These are phyloP conservation scores for Genyomyrus donnyi DNA, from an alignment of 2,113 vertebrate species.

Conservation along the genomic window DNA sequence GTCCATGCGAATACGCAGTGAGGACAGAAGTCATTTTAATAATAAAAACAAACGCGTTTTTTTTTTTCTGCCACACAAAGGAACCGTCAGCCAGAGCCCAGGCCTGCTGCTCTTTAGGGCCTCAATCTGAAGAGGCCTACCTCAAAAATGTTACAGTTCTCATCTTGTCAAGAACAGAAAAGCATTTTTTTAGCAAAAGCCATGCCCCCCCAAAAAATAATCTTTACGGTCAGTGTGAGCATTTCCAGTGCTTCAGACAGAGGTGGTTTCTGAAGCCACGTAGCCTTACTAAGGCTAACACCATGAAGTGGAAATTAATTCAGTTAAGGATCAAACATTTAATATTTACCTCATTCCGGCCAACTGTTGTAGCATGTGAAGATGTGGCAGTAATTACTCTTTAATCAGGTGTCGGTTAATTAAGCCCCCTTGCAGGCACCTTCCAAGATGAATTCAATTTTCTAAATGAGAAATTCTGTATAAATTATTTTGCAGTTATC, in stretches of 20 bases:
- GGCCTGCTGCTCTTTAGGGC: neutral
- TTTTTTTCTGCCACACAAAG: neutral
- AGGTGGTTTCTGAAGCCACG: neutral
- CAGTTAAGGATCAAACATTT: slow-evolving; percentile 7
- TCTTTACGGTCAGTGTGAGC: neutral
- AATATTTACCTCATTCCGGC: neutral
- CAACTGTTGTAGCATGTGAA: neutral
- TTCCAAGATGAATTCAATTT: slow-evolving; percentile 13
- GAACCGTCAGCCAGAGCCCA: neutral
- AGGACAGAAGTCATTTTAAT: slow-evolving; percentile 5
- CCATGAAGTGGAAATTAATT: neutral
- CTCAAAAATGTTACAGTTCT: neutral
- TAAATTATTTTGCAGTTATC: slow-evolving; percentile 1
- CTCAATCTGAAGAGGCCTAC: neutral
- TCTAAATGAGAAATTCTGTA: slow-evolving; percentile 18
- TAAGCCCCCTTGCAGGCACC: slow-evolving; percentile 4
- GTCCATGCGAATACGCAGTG: neutral
- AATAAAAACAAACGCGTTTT: neutral
- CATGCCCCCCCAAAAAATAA: neutral
- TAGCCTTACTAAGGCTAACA: neutral
- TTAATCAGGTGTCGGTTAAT: slow-evolving; percentile 20
- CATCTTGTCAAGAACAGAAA: neutral
- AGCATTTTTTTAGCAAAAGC: neutral
- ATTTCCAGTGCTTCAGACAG: neutral
- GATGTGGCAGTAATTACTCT: slow-evolving; percentile 12